These are phyloP conservation scores for Micronycteris hirsuta DNA, from an alignment of 2,113 vertebrate species.

Conservation along the genomic window DNA sequence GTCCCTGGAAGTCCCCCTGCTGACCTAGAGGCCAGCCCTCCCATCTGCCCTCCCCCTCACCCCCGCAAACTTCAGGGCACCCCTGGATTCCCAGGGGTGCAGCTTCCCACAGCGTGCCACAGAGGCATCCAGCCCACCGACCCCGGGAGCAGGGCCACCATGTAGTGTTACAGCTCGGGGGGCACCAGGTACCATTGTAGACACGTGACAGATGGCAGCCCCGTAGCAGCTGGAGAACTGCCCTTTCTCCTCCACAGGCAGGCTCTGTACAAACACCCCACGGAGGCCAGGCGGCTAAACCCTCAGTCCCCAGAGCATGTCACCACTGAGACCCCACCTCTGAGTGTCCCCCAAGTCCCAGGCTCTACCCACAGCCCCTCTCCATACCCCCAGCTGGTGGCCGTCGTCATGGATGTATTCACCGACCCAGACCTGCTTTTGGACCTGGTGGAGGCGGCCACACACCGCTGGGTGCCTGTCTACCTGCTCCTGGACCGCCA, in stretches of 20 bases:
- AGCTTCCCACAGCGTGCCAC: neutral
- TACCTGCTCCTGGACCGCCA: constrained; percentile 87
- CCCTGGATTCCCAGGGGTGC: neutral
- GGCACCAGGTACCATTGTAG: fast-evolving
- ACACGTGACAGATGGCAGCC: neutral
- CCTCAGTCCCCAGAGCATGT: too few species aligned
- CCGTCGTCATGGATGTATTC: constrained; percentile 87
- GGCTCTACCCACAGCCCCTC: neutral
- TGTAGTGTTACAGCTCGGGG: neutral
- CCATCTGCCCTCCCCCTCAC: too few species aligned
- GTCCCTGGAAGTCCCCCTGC: neutral
- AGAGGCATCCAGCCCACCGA: neutral
- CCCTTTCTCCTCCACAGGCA: neutral
- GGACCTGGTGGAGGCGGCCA: constrained; percentile 79
- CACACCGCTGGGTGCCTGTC: constrained; percentile 82
- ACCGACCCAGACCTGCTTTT: constrained; percentile 83
- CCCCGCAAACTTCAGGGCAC: neutral
- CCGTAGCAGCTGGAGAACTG: neutral
- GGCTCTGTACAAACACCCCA: fast-evolving
- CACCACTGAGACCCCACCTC: neutral
- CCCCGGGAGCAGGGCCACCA: neutral
- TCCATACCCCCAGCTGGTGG: constrained; percentile 82
- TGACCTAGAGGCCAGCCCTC: neutral
- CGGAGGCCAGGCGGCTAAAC: neutral
- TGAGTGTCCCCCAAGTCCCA: too few species aligned